phyloP scores from a whole-genome alignment of 2,888 invertebrate genomes.

The Oligia strigilis region DNA sequence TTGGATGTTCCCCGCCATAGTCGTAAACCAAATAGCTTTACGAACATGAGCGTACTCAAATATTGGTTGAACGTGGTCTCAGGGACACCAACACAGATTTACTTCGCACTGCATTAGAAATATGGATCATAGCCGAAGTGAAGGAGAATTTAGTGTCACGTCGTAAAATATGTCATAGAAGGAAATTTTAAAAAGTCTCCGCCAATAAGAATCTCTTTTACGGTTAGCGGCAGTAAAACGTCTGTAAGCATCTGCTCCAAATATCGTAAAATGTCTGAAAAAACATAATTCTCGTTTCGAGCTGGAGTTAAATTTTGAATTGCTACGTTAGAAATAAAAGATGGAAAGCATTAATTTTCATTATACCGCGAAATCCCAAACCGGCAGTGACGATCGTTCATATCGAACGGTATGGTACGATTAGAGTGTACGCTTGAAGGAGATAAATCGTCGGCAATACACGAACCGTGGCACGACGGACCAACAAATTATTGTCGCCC shows the following conservation, averaged over 20 bases:
- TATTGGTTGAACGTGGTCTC: constrained; percentile 86
- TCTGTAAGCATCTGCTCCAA: constrained; percentile 45
- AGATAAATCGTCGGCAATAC: constrained; percentile 83
- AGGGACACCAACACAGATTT: constrained; percentile 78
- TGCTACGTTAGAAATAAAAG: constrained; percentile 30
- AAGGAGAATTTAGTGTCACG: constrained; percentile 44
- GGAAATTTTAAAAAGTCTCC: constrained; percentile 37
- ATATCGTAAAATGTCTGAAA: constrained; percentile 44
- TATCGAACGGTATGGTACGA: constrained; percentile 72
- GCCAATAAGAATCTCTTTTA: constrained; percentile 22
- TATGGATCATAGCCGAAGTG: constrained; percentile 69
- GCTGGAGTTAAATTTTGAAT: constrained; percentile 30
- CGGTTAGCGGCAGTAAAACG: constrained; percentile 37
- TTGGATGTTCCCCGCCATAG: constrained; percentile 69
- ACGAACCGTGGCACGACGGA: constrained; percentile 82
- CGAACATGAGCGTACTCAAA: constrained; percentile 81
- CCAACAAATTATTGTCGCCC: constrained; percentile 89
- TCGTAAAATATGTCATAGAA: constrained; percentile 39
- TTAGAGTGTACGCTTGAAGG: constrained; percentile 81
- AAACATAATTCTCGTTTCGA: constrained; percentile 19
- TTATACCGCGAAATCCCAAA: constrained; percentile 65
- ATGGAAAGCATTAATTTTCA: constrained; percentile 59
- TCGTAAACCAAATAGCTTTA: constrained; percentile 83
- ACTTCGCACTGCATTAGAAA: constrained; percentile 75
- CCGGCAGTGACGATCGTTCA: constrained; percentile 75